Conservation (phyloP, 1,140 invertebrate species). For the Pseudomyrmex cubaensis region DNA sequence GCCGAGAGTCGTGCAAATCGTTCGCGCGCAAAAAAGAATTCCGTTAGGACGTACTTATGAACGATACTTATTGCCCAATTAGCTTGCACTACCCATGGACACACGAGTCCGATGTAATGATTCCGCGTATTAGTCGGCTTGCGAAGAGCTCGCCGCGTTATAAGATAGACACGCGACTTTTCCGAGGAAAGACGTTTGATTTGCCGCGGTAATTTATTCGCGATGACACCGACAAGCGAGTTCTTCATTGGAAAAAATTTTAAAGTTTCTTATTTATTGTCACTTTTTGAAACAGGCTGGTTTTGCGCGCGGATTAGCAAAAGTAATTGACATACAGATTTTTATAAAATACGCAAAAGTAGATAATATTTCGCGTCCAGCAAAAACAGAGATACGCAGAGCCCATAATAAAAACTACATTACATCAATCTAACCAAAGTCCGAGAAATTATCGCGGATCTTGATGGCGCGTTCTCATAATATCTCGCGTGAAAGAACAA, state of each 20-base stretch:
- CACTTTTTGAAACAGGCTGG: neutral
- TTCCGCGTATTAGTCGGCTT: conserved; percentile 11
- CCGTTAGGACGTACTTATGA: conserved; percentile 45
- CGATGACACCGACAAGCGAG: neutral
- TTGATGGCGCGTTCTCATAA: conserved; percentile 36
- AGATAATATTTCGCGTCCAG: neutral
- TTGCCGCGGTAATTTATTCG: neutral
- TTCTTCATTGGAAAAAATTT: neutral
- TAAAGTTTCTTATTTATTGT: neutral
- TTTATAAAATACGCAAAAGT: neutral
- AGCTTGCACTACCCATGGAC: conserved; percentile 19
- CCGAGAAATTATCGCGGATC: conserved; percentile 52
- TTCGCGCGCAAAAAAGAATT: conserved; percentile 39
- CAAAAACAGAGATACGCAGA: neutral
- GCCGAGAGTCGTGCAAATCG: conserved; percentile 35
- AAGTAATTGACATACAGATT: neutral
- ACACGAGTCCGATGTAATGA: conserved; percentile 17
- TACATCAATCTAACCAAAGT: conserved; percentile 19
- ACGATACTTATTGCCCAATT: conserved; percentile 56
- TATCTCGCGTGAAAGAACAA: conserved; percentile 52
- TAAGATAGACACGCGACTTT: conserved; percentile 1
- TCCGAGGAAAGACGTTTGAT: neutral
- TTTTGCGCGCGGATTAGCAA: no score
- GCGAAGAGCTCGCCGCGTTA: neutral
- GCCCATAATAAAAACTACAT: conserved; percentile 29